Conservation (phyloP, 2,797 vertebrate genomes). For the Geotria australis region DNA sequence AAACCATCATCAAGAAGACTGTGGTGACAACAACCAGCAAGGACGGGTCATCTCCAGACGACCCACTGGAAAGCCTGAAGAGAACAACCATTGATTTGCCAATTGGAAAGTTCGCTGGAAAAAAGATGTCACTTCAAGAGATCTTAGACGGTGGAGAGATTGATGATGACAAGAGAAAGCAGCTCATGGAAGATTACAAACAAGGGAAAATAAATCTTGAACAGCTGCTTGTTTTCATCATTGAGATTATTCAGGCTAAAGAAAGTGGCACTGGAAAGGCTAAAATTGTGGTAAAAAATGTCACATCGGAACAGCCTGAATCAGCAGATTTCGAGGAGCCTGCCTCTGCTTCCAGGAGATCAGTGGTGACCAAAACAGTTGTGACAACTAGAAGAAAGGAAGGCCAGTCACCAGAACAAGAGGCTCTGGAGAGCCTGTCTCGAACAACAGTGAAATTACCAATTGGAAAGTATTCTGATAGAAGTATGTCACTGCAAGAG, state of each 20-base stretch:
- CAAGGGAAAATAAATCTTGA: neutral
- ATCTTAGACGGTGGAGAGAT: neutral
- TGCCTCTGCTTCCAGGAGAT: too few species aligned
- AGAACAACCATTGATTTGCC: neutral
- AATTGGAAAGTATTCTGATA: neutral
- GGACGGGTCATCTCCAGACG: neutral
- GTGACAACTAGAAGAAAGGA: too few species aligned
- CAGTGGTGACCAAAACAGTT: too few species aligned
- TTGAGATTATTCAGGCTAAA: neutral
- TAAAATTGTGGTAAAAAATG: too few species aligned
- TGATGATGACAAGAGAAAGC: neutral
- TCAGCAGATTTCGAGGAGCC: too few species aligned
- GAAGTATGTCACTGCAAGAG: neutral
- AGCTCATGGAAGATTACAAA: neutral
- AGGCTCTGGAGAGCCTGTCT: neutral
- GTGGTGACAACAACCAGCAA: neutral
- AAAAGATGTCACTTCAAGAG: neutral
- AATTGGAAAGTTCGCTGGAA: neutral
- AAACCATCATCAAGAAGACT: neutral
- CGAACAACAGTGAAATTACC: neutral
- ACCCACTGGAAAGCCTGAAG: neutral
- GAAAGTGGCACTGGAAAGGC: neutral
- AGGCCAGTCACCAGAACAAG: neutral
- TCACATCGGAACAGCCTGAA: too few species aligned
- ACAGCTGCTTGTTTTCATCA: neutral